Percentiles rank a stretch among this genome's conserved stretches.
phyloP scores from a whole-genome alignment of 2,797 vertebrate species.

The Helostoma temminkii region DNA sequence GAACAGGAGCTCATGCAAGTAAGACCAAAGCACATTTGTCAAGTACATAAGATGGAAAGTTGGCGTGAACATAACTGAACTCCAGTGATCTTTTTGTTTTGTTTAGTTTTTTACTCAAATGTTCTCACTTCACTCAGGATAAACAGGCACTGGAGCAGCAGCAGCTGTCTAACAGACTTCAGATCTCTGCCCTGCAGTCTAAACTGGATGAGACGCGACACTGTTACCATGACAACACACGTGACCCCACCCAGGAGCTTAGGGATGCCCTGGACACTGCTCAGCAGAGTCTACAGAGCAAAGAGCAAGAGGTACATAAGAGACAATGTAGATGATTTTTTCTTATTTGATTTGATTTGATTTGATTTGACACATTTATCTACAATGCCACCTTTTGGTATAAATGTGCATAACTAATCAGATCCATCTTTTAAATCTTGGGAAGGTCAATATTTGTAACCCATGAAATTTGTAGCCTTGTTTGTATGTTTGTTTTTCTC shows the following conservation, averaged over 20 bases:
- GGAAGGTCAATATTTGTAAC: neutral
- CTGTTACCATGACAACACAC: slow-evolving; percentile 74
- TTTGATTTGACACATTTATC: neutral
- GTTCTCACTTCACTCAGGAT: slow-evolving; percentile 81
- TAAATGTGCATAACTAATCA: neutral
- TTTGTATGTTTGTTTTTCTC: neutral
- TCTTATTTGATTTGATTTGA: neutral
- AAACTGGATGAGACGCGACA: slow-evolving; percentile 88
- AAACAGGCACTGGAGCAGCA: slow-evolving; percentile 91
- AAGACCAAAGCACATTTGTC: slow-evolving; percentile 8
- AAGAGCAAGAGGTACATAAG: slow-evolving; percentile 85
- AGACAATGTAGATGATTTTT: slow-evolving; percentile 13
- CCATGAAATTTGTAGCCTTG: too few relatives aligned
- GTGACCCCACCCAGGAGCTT: slow-evolving; percentile 75
- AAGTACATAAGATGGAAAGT: neutral
- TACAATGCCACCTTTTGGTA: slow-evolving; percentile 48
- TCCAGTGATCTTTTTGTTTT: neutral
- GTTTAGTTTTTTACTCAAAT: too few relatives aligned
- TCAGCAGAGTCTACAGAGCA: slow-evolving; percentile 81
- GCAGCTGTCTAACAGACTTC: slow-evolving; percentile 87
- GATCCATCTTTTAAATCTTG: neutral
- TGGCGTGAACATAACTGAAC: neutral
- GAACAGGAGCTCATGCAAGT: slow-evolving; percentile 89
- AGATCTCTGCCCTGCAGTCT: slow-evolving; percentile 90
- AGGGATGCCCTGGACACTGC: slow-evolving; percentile 83